phyloP scores from a whole-genome alignment of 2,113 vertebrate species.

The Scomber scombrus region DNA sequence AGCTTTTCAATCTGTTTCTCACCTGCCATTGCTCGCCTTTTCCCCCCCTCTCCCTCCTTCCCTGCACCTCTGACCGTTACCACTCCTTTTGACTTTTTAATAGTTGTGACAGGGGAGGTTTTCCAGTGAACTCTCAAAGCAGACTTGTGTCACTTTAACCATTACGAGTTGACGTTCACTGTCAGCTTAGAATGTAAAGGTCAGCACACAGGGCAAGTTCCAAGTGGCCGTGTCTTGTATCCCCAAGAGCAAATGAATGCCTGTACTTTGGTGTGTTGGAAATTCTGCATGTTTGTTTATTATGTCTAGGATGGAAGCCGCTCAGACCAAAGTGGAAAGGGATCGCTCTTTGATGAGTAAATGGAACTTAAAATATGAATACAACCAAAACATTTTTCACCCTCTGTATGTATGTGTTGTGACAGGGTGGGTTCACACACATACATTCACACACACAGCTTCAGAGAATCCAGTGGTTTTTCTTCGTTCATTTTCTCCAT shows the following conservation, averaged over 20 bases:
- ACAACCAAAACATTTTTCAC: slow-evolving; percentile 40
- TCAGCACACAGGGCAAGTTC: slow-evolving; percentile 30
- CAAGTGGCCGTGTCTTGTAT: slow-evolving; percentile 4
- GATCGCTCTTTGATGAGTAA: slow-evolving; percentile 63
- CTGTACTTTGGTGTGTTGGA: slow-evolving; percentile 49
- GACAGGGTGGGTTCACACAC: neutral
- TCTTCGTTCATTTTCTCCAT: slow-evolving; percentile 42
- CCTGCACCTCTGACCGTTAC: neutral
- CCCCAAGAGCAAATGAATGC: slow-evolving; percentile 38
- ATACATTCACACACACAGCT: slow-evolving; percentile 10
- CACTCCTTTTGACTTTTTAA: slow-evolving; percentile 34
- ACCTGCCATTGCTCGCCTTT: slow-evolving; percentile 31
- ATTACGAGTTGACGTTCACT: slow-evolving; percentile 35
- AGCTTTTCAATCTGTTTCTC: slow-evolving; percentile 54
- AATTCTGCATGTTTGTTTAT: slow-evolving; percentile 62
- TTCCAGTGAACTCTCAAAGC: slow-evolving; percentile 57
- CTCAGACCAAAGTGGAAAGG: slow-evolving; percentile 54
- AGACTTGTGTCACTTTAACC: slow-evolving; percentile 64
- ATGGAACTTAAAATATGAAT: slow-evolving; percentile 54
- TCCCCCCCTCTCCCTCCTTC: neutral
- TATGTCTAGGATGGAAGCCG: slow-evolving; percentile 57
- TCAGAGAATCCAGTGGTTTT: slow-evolving; percentile 10
- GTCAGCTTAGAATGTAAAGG: slow-evolving; percentile 55
- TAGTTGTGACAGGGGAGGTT: slow-evolving; percentile 23
- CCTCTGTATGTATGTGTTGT: slow-evolving; percentile 1